Percentiles rank a stretch among this genome's conserved stretches.
phyloP scores from a whole-genome alignment of 2,888 invertebrate genomes.

The Nematopogon swammerdamellus region DNA sequence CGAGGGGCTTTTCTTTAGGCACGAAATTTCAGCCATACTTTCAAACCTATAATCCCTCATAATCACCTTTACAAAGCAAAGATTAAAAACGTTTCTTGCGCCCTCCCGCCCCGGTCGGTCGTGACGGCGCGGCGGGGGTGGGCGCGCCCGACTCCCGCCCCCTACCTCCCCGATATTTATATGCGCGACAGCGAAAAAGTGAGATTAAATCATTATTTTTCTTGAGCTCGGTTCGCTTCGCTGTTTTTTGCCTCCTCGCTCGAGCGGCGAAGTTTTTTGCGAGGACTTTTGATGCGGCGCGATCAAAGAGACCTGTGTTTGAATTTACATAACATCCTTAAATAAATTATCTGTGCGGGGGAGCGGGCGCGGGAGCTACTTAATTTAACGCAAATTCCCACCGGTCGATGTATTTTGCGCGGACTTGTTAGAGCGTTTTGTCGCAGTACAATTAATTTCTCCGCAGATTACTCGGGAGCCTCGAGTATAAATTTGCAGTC shows the following conservation, averaged over 20 bases:
- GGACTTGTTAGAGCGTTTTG: neutral
- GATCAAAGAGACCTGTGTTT: slow-evolving; percentile 54
- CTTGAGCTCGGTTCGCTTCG: slow-evolving; percentile 50
- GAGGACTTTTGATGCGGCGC: slow-evolving; percentile 53
- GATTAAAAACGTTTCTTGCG: slow-evolving; percentile 56
- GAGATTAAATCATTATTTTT: slow-evolving; percentile 61
- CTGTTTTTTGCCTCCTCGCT: slow-evolving; percentile 26
- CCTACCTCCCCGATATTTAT: slow-evolving; percentile 38
- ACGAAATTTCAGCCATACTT: slow-evolving; percentile 55
- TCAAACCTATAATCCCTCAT: slow-evolving; percentile 58
- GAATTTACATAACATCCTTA: slow-evolving; percentile 58
- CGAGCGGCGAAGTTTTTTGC: slow-evolving; percentile 43
- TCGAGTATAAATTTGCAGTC: no score
- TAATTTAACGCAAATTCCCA: slow-evolving; percentile 26
- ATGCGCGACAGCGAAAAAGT: slow-evolving; percentile 53
- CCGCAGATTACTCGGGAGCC: no score
- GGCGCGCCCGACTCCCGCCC: slow-evolving; percentile 8
- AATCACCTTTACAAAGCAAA: slow-evolving; percentile 62
- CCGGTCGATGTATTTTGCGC: neutral
- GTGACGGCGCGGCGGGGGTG: slow-evolving; percentile 1
- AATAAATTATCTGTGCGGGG: slow-evolving; percentile 42
- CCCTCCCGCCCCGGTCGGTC: no score
- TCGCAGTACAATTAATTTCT: no score
- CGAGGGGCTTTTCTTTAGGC: slow-evolving; percentile 38
- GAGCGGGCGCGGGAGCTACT: slow-evolving; percentile 12